A percentile compares a stretch with the other conserved stretches of the same genome.
Evolutionary conservation across 64 coral and sea anemone species (phyloP).

Genomic region (Dendrophyllia cribrosa): DNA sequence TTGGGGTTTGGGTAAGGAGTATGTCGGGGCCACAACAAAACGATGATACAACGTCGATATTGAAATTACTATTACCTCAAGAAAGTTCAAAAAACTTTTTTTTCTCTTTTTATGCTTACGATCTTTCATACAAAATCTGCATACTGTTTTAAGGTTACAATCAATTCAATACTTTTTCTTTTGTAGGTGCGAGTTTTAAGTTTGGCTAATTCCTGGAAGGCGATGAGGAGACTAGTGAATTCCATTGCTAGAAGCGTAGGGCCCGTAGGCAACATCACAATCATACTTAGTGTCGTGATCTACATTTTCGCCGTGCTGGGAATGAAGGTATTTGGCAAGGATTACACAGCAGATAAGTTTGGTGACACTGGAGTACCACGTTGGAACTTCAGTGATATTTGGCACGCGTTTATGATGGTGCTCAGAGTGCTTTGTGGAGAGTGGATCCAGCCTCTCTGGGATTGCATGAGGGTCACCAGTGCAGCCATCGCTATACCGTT

Average conservation of each 20-base stretch:
- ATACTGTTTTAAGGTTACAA: too few relatives aligned
- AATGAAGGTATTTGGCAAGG: conserved; percentile 74
- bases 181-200: conserved; percentile 72
- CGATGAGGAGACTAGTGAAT: conserved; percentile 70
- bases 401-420: conserved; percentile 87
- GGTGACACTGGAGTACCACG: conserved; percentile 56
- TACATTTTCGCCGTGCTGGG: conserved; percentile 90
- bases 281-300: conserved; percentile 74
- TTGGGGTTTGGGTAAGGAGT: too few relatives aligned
- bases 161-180: neutral
- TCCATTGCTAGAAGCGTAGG: conserved; percentile 75
- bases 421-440: conserved; percentile 84
- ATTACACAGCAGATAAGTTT: conserved; percentile 75
- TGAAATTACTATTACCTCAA: too few relatives aligned
- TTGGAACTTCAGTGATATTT: conserved; percentile 93
- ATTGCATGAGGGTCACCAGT: conserved; percentile 81
- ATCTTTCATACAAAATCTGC: too few relatives aligned
- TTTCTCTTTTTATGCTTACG: too few relatives aligned
- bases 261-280: conserved; percentile 79
- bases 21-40: too few relatives aligned
- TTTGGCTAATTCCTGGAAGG: conserved; percentile 86
- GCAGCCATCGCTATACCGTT: conserved; percentile 40
- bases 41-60: too few relatives aligned
- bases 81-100: too few relatives aligned
- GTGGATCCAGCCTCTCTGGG: conserved; percentile 91